Evolutionary conservation across 2,888 invertebrate species (phyloP), one percentile per base, ranked within the genome.

Genomic region (Melanostoma scalare): DNA sequence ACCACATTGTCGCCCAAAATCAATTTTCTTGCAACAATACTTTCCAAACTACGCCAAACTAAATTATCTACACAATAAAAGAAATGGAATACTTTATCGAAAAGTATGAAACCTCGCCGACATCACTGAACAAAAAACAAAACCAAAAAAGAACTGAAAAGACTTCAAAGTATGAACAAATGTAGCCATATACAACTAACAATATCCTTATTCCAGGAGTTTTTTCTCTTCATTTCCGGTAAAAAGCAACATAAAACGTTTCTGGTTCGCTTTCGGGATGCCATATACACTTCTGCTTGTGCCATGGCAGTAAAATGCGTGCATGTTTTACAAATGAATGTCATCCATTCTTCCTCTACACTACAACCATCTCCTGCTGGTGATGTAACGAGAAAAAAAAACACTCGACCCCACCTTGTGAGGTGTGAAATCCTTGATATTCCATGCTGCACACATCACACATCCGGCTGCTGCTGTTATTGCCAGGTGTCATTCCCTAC

Each of bases 371-470:
- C 3, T 8, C 42, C 3, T 9, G 33, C 40, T 6, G n/a, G 5
- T 30, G 33, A 38, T 20, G 6, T 2, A 38, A 55, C n/a, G 4
- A 55, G 5, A 1, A 42, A 52, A 82, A 78, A 79, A 74, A 68
- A 80, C 46, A 36, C 31, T 20, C 20, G 20, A 20, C 20, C 63
- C 69, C 74, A 74, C 78, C 74, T 77, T 77, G 38, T 60, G 74
- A 84, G 79, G 84, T 79, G 79, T 78, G 74, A 84, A 84, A 73
- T 82, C 78, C 78, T 82, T 82, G 82, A 82, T 82, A 82, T 84
- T 84, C 79, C 79, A 84, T 79, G 79, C 84, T 74, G 79, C 84
- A 84, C 79, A 84, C 79, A 79, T 56, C 71, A 67, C 82, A 73
- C 74, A 82, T 82, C 78, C 81, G 81, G 72, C 72, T 72, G 53